Base-by-base conservation (phyloP, 2,888 invertebrate species). In the Phalangium opilio region DNA sequence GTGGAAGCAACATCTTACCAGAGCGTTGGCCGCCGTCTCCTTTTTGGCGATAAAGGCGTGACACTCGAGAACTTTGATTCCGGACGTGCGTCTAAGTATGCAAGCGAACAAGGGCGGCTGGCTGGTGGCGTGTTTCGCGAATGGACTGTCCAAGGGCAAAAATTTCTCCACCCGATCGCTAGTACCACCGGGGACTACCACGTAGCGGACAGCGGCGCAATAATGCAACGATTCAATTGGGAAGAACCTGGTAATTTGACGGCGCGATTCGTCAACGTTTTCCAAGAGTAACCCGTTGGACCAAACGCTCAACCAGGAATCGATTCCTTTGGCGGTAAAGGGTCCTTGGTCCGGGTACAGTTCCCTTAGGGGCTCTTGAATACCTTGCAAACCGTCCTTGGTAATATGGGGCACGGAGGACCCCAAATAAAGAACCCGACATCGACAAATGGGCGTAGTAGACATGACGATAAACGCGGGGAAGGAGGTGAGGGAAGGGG, bases 41-140 rank as follows among this genome's bases (percentile, higher is more conserved):
- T 90, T 79, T 60, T 91, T 87, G 70, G 93, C 91, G 62, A 98
- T 89, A 69, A 98, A 96, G 54, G 93, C 91, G 71, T 98, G 96
- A 71, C 96, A 96, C 71, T 98, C 98, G 54, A 98, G 75, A 48
- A 93, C 93, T 70, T 95, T 95, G 59, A 96, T 93, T 45, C 96
- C 96, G 43, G 85, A 83, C 41, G 93, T 95, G 56, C 96, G 77
- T 43, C 96, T 77, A 59, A 98, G 72, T 53, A 98, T 95, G 59
- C 93, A 93, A 38, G 95, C 93, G 68, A 98, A 90, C 52, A 98
- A 75, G 21, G 96, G 93, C 48, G 95, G 95, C 67, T 98, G 95
- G 55, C 83, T 79, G 57, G 89, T 85, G 18, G 90, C 87, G 56
- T 89, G 89, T 84, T 89, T 77, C 8, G 91, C 90, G 67, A 93